Conservation (phyloP, 2,888 invertebrate species). For the Meghimatium bilineatum region DNA sequence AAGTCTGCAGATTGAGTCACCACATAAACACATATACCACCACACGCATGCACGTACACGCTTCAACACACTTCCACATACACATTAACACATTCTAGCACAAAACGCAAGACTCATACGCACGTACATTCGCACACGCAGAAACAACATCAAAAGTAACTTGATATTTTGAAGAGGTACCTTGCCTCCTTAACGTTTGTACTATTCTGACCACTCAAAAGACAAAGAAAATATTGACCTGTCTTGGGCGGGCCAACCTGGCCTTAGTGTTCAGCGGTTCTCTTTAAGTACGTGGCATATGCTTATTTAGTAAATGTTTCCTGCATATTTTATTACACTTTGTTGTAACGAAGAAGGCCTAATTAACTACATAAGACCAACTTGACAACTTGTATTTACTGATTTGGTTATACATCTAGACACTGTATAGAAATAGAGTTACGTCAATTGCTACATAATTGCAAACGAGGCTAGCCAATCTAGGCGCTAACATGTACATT, state of each 20-base stretch:
- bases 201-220: not conserved
- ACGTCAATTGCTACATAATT: too few relatives aligned
- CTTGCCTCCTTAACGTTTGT: not conserved
- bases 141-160: not conserved
- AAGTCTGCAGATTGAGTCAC: too few relatives aligned
- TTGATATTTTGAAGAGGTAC: not conserved
- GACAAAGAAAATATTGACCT: not conserved
- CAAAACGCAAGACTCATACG: not conserved
- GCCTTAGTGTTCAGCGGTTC: not conserved
- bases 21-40: not conserved
- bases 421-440: too few relatives aligned
- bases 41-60: not conserved
- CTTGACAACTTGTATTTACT: too few relatives aligned
- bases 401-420: too few relatives aligned
- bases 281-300: not conserved
- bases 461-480: too few relatives aligned
- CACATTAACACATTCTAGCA: not conserved
- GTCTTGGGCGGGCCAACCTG: not conserved
- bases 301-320: not conserved
- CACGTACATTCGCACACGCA: not conserved
- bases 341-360: not conserved
- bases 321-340: not conserved
- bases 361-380: not conserved
- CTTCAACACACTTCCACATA: not conserved
- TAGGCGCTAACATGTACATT: too few relatives aligned